These are phyloP conservation scores for Pimephales promelas DNA, from an alignment of 2,113 vertebrate species.

Conservation along the genomic window DNA sequence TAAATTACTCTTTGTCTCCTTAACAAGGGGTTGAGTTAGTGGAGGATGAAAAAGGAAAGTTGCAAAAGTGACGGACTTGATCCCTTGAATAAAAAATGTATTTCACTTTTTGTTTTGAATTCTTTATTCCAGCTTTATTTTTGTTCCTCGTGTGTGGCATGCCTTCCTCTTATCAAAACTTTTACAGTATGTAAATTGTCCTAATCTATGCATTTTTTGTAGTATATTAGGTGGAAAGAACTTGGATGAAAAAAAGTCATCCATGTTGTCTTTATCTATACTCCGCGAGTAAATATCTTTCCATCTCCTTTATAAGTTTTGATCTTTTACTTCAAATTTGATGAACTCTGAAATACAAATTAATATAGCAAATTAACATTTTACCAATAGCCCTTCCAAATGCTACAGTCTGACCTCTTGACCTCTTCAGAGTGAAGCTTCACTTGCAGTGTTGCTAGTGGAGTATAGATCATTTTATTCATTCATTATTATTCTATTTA, in stretches of 20 bases:
- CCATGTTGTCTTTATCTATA: background rate
- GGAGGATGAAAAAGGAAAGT: conserved; percentile 55
- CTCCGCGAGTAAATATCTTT: background rate
- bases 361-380: background rate
- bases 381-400: background rate
- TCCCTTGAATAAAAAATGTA: conserved; percentile 54
- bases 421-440: too few species aligned
- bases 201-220: too few species aligned
- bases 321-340: background rate
- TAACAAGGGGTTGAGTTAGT: conserved; percentile 61
- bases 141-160: background rate
- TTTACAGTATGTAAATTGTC: background rate
- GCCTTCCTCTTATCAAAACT: background rate
- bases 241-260: background rate
- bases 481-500: background rate
- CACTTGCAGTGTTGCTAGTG: background rate
- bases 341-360: background rate
- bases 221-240: background rate
- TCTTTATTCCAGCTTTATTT: background rate
- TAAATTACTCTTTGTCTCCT: conserved; percentile 68
- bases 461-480: background rate
- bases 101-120: background rate
- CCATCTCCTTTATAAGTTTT: background rate
- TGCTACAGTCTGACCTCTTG: background rate
- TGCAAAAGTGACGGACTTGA: conserved; percentile 51